These are phyloP conservation scores for Pandemis cinnamomeana DNA, from an alignment of 2,888 invertebrate genomes.

Conservation along the genomic window DNA sequence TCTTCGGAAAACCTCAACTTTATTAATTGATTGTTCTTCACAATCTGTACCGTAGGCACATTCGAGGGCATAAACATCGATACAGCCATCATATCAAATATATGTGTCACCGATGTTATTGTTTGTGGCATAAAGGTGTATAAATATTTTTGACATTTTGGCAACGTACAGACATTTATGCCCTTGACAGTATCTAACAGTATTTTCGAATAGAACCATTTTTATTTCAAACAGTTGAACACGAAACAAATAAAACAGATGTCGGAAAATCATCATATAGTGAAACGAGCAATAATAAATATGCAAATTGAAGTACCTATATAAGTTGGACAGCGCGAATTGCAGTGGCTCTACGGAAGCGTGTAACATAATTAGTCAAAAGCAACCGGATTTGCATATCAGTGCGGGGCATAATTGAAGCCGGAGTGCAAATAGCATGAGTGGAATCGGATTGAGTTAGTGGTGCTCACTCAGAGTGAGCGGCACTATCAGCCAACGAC, in stretches of 20 bases:
- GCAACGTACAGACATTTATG: too few relatives aligned
- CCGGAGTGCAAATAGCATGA: slow-evolving; percentile 80
- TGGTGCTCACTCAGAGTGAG: slow-evolving; percentile 70
- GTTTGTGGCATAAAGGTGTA: too few relatives aligned
- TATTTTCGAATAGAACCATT: not conserved
- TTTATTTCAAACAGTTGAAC: not conserved
- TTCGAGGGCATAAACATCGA: too few relatives aligned
- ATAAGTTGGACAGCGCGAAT: slow-evolving; percentile 64
- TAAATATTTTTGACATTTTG: too few relatives aligned
- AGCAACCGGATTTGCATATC: slow-evolving; percentile 82
- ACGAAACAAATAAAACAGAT: not conserved
- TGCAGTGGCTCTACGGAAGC: slow-evolving; percentile 71
- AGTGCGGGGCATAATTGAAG: slow-evolving; percentile 82
- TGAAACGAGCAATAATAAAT: slow-evolving; percentile 2
- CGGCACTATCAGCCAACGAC: slow-evolving; percentile 55
- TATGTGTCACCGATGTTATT: too few relatives aligned
- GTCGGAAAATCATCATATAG: not conserved
- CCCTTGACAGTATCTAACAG: not conserved
- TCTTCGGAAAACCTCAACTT: not conserved
- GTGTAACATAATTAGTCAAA: slow-evolving; percentile 79
- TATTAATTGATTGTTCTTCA: not conserved
- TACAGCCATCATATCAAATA: too few relatives aligned
- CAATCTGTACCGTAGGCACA: not conserved
- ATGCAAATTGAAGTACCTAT: slow-evolving; percentile 29
- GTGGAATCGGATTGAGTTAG: slow-evolving; percentile 81